These are phyloP conservation scores for Meandrina meandrites DNA, from an alignment of 92 coral and sea anemone species.

Conservation along the genomic window DNA sequence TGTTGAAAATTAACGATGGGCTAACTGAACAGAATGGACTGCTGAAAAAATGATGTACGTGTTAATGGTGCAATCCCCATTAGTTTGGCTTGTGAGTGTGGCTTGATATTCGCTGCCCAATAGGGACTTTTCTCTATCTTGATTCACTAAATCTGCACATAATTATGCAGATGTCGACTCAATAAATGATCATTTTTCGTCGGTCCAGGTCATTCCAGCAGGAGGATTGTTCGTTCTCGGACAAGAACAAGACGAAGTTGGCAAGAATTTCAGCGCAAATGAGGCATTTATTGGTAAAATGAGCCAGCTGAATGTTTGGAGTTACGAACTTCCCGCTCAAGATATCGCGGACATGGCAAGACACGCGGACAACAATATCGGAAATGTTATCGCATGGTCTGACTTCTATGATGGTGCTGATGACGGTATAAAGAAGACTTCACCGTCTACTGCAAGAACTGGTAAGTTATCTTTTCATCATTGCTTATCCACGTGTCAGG, in stretches of 20 bases:
- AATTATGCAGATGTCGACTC: too few relatives aligned
- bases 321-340: conserved; percentile 57
- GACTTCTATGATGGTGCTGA: conserved; percentile 81
- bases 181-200: not conserved
- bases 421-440: conserved; percentile 49
- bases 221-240: conserved; percentile 88
- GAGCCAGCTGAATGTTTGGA: conserved; percentile 94
- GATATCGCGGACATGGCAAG: conserved; percentile 70
- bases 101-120: not conserved
- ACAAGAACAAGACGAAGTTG: conserved; percentile 92
- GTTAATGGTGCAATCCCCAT: too few relatives aligned
- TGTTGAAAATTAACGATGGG: too few relatives aligned
- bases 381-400: conserved; percentile 90
- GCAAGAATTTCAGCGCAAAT: conserved; percentile 84
- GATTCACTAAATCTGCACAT: too few relatives aligned
- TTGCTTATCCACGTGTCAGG: too few relatives aligned
- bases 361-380: conserved; percentile 69
- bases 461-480: conserved; percentile 36
- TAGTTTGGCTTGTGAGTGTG: not conserved
- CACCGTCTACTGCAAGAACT: conserved; percentile 77
- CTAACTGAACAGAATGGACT: not conserved
- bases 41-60: too few relatives aligned
- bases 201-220: conserved; percentile 70
- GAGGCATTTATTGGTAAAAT: conserved; percentile 93
- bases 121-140: too few relatives aligned